A percentile compares a stretch with the other conserved stretches of the same genome.
These are phyloP conservation scores for Salmo trutta DNA, from an alignment of 2,797 vertebrate genomes.

Conservation along the genomic window DNA sequence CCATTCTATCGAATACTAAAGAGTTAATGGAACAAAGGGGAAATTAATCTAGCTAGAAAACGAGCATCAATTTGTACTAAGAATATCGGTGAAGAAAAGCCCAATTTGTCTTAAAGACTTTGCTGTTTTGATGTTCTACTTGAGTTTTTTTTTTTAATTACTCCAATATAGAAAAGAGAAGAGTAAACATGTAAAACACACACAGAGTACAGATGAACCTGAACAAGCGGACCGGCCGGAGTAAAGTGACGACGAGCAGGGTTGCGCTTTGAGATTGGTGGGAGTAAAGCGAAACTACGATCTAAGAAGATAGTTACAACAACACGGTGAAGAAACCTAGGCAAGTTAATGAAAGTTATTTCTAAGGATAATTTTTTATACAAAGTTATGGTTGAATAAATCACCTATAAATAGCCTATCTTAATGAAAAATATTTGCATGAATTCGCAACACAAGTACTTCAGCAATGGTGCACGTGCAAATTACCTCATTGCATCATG, in stretches of 20 bases:
- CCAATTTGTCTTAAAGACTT: slow-evolving; percentile 15
- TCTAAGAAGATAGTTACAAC: neutral
- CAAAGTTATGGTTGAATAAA: neutral
- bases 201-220: neutral
- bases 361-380: neutral
- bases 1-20: slow-evolving; percentile 42
- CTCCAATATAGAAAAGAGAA: neutral
- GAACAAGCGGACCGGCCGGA: neutral
- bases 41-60: slow-evolving; percentile 22
- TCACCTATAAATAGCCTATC: neutral
- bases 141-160: neutral
- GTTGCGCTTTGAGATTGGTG: neutral
- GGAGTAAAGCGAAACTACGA: neutral
- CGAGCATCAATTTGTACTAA: slow-evolving; percentile 32
- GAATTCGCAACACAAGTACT: neutral
- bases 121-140: neutral
- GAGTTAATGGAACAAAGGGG: slow-evolving; percentile 29
- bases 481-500: no score
- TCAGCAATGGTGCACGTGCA: no score
- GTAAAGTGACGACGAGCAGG: neutral
- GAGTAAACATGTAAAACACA: neutral
- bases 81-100: slow-evolving; percentile 28
- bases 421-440: neutral
- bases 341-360: neutral
- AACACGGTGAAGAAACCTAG: neutral